Conservation (phyloP, 2,888 invertebrate species). For the Sphinx pinastri region DNA sequence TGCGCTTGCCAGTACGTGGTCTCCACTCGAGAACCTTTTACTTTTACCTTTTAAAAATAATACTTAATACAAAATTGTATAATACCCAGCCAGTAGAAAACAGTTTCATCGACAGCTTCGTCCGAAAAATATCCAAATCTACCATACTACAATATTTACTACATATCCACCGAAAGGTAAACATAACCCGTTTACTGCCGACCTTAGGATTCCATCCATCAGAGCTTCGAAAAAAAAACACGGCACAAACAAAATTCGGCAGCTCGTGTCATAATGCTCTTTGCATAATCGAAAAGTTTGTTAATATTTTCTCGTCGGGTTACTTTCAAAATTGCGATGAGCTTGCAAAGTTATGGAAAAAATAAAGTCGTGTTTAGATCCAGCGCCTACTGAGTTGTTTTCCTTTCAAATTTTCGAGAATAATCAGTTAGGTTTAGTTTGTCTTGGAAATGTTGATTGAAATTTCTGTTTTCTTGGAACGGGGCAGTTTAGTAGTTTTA, state of each 20-base stretch:
- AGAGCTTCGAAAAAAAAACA: slow-evolving; percentile 4
- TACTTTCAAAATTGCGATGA: not conserved
- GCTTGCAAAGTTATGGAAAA: not conserved
- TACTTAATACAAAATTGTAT: no score
- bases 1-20: no score
- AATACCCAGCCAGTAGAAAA: no score
- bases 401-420: not conserved
- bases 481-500: no score
- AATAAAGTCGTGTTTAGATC: not conserved
- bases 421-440: no score
- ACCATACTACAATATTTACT: not conserved
- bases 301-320: slow-evolving; percentile 15
- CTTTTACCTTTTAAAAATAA: no score
- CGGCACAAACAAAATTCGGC: not conserved
- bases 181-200: not conserved
- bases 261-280: slow-evolving; percentile 19
- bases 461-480: no score
- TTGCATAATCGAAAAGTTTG: slow-evolving; percentile 28
- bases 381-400: no score
- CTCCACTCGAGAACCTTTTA: no score
- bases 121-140: not conserved
- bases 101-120: no score
- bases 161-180: not conserved
- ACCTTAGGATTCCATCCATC: slow-evolving; percentile 19
- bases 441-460: no score